Evolutionary conservation across 1,140 invertebrate species (phyloP).

Genomic region (Harpegnathos saltator): DNA sequence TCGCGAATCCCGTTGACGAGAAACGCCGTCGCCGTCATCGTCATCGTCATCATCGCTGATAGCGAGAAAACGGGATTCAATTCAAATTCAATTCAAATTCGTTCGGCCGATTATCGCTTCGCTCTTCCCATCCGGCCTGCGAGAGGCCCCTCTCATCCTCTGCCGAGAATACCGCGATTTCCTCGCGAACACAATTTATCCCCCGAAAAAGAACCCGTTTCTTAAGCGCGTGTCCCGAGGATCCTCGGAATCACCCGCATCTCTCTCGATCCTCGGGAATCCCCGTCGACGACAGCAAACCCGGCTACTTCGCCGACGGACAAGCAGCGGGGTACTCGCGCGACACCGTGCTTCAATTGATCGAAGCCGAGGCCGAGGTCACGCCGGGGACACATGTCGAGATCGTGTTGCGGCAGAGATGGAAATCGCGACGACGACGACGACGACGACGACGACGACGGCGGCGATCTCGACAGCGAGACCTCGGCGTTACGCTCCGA

Average conservation of each 20-base stretch:
- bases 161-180: constrained; percentile 28
- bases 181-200: constrained; percentile 23
- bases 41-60: too few relatives aligned
- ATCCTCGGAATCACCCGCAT: not conserved
- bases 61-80: not conserved
- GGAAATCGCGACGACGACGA: too few relatives aligned
- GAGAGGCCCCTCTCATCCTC: constrained; percentile 45
- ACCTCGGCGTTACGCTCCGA: too few relatives aligned
- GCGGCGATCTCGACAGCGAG: too few relatives aligned
- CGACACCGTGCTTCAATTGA: constrained; percentile 12
- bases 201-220: constrained; percentile 2
- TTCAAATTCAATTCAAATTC: not conserved
- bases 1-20: too few relatives aligned
- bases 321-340: constrained; percentile 11
- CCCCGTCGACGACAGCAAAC: constrained; percentile 24
- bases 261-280: constrained; percentile 1
- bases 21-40: too few relatives aligned
- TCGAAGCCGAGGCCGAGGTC: too few relatives aligned
- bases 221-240: constrained; percentile 1
- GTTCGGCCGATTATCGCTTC: not conserved
- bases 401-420: too few relatives aligned
- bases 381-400: too few relatives aligned
- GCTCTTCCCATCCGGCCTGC: constrained; percentile 23
- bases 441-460: too few relatives aligned
- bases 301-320: constrained; percentile 34